These are phyloP conservation scores for Odontesthes bonariensis DNA, from an alignment of 2,113 vertebrate species.

Conservation along the genomic window DNA sequence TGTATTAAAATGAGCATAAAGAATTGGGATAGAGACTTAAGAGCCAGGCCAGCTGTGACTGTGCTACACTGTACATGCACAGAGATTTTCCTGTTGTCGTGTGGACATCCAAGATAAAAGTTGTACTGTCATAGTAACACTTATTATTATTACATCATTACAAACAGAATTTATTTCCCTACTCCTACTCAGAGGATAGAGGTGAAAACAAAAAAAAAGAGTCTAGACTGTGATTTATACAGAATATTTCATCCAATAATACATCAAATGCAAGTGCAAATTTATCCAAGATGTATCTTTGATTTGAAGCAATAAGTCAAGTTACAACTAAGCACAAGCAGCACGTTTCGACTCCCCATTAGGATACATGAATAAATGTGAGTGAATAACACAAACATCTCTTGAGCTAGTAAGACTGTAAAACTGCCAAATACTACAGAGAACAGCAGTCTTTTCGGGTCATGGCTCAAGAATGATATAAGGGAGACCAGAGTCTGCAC, in stretches of 20 bases:
- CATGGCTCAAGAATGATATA: background rate
- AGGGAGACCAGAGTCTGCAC: slow-evolving; percentile 9
- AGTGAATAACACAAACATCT: background rate
- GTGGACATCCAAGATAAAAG: too few relatives aligned
- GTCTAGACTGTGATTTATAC: background rate
- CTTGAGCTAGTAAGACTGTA: background rate
- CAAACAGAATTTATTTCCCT: too few relatives aligned
- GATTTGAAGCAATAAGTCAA: slow-evolving; percentile 14
- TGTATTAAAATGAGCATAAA: too few relatives aligned
- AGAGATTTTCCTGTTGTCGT: too few relatives aligned
- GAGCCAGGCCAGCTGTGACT: too few relatives aligned
- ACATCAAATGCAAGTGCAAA: slow-evolving; percentile 1
- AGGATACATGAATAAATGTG: background rate
- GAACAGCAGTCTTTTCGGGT: background rate
- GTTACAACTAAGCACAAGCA: background rate
- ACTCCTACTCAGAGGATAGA: too few relatives aligned
- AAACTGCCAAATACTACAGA: slow-evolving; percentile 4
- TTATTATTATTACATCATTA: too few relatives aligned
- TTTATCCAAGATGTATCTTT: background rate
- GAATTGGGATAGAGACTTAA: too few relatives aligned
- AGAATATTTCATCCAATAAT: too few relatives aligned
- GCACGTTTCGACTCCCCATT: slow-evolving; percentile 17
- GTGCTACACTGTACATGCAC: too few relatives aligned
- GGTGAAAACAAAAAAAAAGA: too few relatives aligned
- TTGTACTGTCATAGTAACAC: too few relatives aligned